Conservation (phyloP, 2,888 invertebrate genomes). For the Acrocyrtus sp. region DNA sequence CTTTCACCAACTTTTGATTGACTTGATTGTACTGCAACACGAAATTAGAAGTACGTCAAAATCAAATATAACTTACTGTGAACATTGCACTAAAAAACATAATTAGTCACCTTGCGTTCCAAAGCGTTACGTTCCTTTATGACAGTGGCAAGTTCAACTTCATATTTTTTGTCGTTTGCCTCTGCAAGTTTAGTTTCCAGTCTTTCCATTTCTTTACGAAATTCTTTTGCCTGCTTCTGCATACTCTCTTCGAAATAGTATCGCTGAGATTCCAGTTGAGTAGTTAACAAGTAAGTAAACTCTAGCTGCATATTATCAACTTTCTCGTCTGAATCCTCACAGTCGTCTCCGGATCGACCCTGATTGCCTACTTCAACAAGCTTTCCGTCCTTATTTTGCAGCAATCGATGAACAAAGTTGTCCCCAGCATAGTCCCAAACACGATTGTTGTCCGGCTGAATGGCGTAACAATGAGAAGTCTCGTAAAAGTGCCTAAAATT, state of each 20-base stretch:
- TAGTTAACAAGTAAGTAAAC: constrained; percentile 94
- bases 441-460: constrained; percentile 94
- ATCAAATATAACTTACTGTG: not conserved
- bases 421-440: constrained; percentile 99
- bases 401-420: constrained; percentile 93
- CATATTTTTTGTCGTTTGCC: constrained; percentile 31
- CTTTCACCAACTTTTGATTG: constrained; percentile 71
- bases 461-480: constrained; percentile 96
- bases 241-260: constrained; percentile 89
- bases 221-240: constrained; percentile 67
- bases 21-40: constrained; percentile 61
- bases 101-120: constrained; percentile 74
- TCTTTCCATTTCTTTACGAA: constrained; percentile 59
- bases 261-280: constrained; percentile 94
- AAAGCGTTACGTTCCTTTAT: constrained; percentile 75
- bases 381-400: constrained; percentile 98
- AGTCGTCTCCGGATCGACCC: constrained; percentile 63
- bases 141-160: constrained; percentile 67
- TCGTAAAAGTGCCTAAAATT: constrained; percentile 85
- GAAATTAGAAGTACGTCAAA: constrained; percentile 15
- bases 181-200: constrained; percentile 42
- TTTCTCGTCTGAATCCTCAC: constrained; percentile 75
- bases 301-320: constrained; percentile 95
- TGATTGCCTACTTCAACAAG: constrained; percentile 75
- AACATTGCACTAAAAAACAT: not conserved